These are phyloP conservation scores for Calephelis perditalis DNA, from an alignment of 2,888 invertebrate species.

Conservation along the genomic window DNA sequence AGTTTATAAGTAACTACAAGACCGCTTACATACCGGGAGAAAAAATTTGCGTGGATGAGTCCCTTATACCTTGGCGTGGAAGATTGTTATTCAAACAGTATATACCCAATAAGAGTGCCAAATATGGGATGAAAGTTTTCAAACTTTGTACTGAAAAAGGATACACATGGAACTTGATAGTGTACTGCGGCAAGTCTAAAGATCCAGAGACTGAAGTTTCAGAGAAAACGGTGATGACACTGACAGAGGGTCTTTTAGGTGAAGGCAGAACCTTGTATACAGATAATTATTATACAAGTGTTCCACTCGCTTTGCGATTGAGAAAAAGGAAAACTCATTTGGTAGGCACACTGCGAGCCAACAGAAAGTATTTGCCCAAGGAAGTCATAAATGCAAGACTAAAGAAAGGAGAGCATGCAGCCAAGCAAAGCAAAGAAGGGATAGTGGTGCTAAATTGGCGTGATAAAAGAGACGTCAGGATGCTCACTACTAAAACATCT, in stretches of 20 bases:
- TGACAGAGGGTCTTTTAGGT: too few relatives aligned
- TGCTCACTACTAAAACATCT: not conserved
- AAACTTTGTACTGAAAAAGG: conserved; percentile 35
- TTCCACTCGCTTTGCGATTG: too few relatives aligned
- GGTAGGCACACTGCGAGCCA: too few relatives aligned
- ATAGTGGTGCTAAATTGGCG: conserved; percentile 29
- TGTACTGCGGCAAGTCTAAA: conserved; percentile 29
- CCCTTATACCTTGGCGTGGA: conserved; percentile 6
- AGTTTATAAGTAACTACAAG: conserved; percentile 26
- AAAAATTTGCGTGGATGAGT: not conserved
- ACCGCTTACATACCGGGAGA: conserved; percentile 12
- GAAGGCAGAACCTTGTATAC: too few relatives aligned
- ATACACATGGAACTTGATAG: conserved; percentile 31
- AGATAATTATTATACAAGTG: too few relatives aligned
- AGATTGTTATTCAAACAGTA: conserved; percentile 23
- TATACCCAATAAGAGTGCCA: conserved; percentile 25
- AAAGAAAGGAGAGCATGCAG: conserved; percentile 24
- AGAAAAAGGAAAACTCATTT: too few relatives aligned
- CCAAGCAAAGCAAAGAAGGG: conserved; percentile 23
- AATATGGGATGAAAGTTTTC: conserved; percentile 33
- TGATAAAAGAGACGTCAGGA: conserved; percentile 25
- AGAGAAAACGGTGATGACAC: conserved; percentile 25
- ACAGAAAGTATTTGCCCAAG: conserved; percentile 29
- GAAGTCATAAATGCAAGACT: too few relatives aligned
- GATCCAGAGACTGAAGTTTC: conserved; percentile 21